These are phyloP conservation scores for Erythrocebus patas DNA, from an alignment of 2,113 vertebrate species.

Conservation along the genomic window DNA sequence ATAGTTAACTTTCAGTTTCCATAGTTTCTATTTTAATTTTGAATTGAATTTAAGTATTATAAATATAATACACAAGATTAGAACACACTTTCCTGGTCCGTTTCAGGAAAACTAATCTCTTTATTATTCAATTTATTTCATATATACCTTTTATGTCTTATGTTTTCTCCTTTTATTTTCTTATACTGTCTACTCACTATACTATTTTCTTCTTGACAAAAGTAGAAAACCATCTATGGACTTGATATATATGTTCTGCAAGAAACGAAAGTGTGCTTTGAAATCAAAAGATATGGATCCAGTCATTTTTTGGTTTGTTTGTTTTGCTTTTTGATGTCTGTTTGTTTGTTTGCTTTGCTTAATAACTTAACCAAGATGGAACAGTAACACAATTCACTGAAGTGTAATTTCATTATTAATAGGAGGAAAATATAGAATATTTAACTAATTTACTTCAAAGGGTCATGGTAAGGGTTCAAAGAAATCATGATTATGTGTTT, in stretches of 20 bases:
- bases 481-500: background rate
- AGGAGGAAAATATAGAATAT: background rate
- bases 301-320: no score
- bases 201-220: background rate
- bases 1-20: background rate
- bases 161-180: background rate
- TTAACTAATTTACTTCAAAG: background rate
- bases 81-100: background rate
- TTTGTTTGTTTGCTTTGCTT: background rate
- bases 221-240: background rate
- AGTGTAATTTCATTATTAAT: background rate
- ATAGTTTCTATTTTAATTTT: background rate
- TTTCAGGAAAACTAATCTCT: background rate
- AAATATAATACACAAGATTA: background rate
- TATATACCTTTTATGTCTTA: background rate
- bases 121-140: background rate
- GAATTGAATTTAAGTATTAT: background rate
- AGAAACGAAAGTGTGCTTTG: background rate
- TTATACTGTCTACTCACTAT: background rate
- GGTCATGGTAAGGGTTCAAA: no score
- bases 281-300: background rate
- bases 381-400: background rate
- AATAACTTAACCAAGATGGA: background rate
- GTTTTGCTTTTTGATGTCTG: no score
- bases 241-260: background rate